Evolutionary conservation across 2,113 vertebrate species (phyloP).

Genomic region (Hiodon alosoides): DNA sequence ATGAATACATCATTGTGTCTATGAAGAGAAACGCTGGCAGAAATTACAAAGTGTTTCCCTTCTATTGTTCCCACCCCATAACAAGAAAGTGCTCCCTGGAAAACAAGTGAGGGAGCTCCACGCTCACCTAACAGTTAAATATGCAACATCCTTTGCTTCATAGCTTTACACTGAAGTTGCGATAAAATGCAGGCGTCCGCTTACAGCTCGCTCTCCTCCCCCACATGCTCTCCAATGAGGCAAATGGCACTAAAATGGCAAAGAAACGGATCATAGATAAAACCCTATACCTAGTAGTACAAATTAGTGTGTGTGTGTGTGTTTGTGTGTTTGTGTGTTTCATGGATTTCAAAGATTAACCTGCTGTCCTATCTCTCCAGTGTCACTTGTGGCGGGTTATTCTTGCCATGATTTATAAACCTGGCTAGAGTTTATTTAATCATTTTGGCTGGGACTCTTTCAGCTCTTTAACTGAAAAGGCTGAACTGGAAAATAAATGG

Average conservation of each 20-base stretch:
- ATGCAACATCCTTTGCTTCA: neutral
- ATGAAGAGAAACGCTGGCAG: slow-evolving; percentile 32
- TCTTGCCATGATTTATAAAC: slow-evolving; percentile 34
- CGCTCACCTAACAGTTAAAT: neutral
- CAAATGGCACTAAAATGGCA: neutral
- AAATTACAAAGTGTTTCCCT: slow-evolving; percentile 38
- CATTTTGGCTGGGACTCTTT: slow-evolving; percentile 48
- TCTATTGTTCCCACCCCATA: slow-evolving; percentile 43
- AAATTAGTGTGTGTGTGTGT: neutral
- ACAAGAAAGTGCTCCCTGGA: slow-evolving; percentile 44
- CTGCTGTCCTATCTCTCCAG: neutral
- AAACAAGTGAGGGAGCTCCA: slow-evolving; percentile 16
- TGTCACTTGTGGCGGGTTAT: slow-evolving; percentile 16
- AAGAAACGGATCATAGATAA: neutral
- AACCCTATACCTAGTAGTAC: too few species aligned
- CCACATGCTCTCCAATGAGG: slow-evolving; percentile 10
- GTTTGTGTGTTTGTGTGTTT: slow-evolving; percentile 14
- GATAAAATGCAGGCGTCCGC: neutral
- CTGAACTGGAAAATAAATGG: slow-evolving; percentile 26
- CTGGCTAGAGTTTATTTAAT: slow-evolving; percentile 52
- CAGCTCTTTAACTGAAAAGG: slow-evolving; percentile 44
- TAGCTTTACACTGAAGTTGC: too few species aligned
- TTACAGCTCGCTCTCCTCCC: neutral
- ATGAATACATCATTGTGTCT: slow-evolving; percentile 63
- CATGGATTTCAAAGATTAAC: neutral